phyloP scores from a whole-genome alignment of 2,113 vertebrate genomes.

The Plotosus lineatus region DNA sequence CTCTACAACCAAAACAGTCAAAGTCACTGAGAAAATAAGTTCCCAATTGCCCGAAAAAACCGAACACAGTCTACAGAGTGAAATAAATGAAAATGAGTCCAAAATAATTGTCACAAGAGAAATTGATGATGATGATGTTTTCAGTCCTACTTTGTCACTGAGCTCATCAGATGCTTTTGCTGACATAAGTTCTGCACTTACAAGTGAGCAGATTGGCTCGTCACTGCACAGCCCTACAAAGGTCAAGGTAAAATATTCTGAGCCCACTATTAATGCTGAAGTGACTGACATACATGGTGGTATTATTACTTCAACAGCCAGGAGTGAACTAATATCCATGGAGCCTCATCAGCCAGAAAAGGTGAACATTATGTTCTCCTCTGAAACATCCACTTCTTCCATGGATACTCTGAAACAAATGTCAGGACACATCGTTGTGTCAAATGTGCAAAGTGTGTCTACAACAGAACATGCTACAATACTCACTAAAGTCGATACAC shows the following conservation, averaged over 20 bases:
- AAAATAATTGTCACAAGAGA: conserved; percentile 57
- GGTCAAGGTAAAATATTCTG: conserved; percentile 72
- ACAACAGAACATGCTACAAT: conserved; percentile 64
- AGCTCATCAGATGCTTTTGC: conserved; percentile 75
- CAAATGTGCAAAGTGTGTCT: conserved; percentile 68
- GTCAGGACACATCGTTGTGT: conserved; percentile 66
- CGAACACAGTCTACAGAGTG: conserved; percentile 53
- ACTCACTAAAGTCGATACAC: conserved; percentile 58
- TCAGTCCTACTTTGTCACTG: conserved; percentile 67
- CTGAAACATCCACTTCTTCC: conserved; percentile 68
- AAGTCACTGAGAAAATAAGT: conserved; percentile 42
- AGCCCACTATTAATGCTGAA: conserved; percentile 49
- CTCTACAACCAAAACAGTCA: conserved; percentile 65
- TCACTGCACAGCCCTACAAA: conserved; percentile 69
- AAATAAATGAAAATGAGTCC: conserved; percentile 36
- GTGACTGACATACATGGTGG: conserved; percentile 59
- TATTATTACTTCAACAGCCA: conserved; percentile 69
- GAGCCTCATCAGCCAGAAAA: conserved; percentile 72
- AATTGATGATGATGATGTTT: conserved; percentile 58
- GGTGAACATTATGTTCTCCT: conserved; percentile 66
- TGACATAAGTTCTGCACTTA: conserved; percentile 72
- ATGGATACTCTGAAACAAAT: conserved; percentile 66
- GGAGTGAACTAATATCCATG: conserved; percentile 65
- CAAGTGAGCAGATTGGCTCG: conserved; percentile 62
- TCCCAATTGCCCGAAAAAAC: conserved; percentile 28